Base-by-base conservation (phyloP, 2,797 vertebrate species). In the Epinephelus coioides region DNA sequence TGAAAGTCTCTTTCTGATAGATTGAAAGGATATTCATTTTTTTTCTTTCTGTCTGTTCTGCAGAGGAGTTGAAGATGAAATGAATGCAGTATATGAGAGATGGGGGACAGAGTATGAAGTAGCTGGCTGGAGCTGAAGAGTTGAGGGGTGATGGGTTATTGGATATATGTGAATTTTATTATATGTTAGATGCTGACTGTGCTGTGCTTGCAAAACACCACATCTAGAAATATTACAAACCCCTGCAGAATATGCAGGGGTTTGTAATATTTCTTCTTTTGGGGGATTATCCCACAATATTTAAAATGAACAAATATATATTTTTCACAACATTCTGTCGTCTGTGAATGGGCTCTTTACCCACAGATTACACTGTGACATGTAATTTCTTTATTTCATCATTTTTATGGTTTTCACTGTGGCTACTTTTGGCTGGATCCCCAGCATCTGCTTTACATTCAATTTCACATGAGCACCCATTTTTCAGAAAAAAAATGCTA, bases 381-480 rank as follows among this genome's bases (percentile, higher is more conserved):
- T 64, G 49, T 60, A 19, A 73, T 86, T 70, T 73, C n/a, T 53
- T 76, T 61, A 56, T 87, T 83, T 81, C 4, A 53, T 71, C 30
- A 84, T 78, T 63, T 65, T 78, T 63, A 71, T 84, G 61, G 73
- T 64, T 82, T 85, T 76, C 66, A 57, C 19, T 53, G 66, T 57
- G 63, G 74, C 53, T 68, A 50, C 46, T 56, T 69, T 83, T 82
- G 84, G 66, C 66, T 43, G 7, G 5, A 74, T 57, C 53, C 67
- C 34, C 44, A 68, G 34, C 61, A 76, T 88, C 85, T 88, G 85
- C 61, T 81, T 71, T 74, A 62, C 51, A 81, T 83, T 76, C 47
- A 4, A 47, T 74, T 72, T 79, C 74, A 59, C 53, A 55, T 51
- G 57, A 80, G 60, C 4, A 13, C 25, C 51, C 25, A 70, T 65